phyloP scores from a whole-genome alignment of 1,140 invertebrate species.

The Ostrea edulis region DNA sequence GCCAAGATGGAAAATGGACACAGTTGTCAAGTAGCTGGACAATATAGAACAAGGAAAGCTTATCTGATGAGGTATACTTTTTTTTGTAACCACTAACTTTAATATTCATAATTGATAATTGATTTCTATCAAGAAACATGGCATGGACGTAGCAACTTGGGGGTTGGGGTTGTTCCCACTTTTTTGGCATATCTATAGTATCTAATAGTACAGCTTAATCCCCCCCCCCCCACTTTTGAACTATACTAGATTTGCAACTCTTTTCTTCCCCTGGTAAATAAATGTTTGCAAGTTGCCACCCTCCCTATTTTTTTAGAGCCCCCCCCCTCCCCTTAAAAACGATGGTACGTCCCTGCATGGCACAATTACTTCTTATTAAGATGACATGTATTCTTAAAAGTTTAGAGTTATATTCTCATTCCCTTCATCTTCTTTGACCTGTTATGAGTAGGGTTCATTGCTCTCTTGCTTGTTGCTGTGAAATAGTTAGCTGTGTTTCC shows the following conservation, averaged over 20 bases:
- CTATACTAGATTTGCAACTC: not conserved
- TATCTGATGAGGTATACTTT: conserved; percentile 4
- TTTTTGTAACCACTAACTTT: not conserved
- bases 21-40: conserved; percentile 1
- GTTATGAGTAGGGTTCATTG: conserved; percentile 10
- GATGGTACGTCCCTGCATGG: too few relatives aligned
- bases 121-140: not conserved
- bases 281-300: not conserved
- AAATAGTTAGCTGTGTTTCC: too few relatives aligned
- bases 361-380: not conserved
- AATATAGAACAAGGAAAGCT: conserved; percentile 38
- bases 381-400: not conserved
- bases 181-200: not conserved
- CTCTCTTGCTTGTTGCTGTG: conserved; percentile 36
- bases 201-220: not conserved
- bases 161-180: too few relatives aligned
- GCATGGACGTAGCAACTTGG: not conserved
- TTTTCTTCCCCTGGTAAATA: not conserved
- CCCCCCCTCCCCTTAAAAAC: too few relatives aligned
- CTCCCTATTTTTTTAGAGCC: too few relatives aligned
- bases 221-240: not conserved
- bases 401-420: not conserved
- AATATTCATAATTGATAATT: not conserved
- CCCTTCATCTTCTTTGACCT: not conserved
- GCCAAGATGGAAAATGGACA: conserved; percentile 3